Evolutionary conservation across 2,113 vertebrate genomes (phyloP).

Genomic region (Cebus imitator): DNA sequence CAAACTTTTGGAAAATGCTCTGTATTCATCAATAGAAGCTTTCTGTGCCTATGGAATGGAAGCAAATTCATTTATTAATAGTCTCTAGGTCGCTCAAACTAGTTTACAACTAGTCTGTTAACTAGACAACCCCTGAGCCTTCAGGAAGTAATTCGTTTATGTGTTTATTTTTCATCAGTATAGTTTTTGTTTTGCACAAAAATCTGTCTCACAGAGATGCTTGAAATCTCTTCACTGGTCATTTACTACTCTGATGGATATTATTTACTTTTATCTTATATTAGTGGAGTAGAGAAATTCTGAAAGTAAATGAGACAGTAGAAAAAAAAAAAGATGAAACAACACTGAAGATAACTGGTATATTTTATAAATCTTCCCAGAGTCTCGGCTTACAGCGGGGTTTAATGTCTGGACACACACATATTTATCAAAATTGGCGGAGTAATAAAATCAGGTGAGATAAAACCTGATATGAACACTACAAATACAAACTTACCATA

Average conservation of each 20-base stretch:
- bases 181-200: background rate
- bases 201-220: background rate
- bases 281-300: background rate
- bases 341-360: background rate
- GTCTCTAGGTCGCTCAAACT: background rate
- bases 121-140: background rate
- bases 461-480: background rate
- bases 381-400: background rate
- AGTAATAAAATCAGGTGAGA: background rate
- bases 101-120: conserved; percentile 14
- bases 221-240: background rate
- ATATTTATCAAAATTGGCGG: background rate
- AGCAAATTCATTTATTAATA: background rate
- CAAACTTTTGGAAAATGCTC: background rate
- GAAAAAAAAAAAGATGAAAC: background rate
- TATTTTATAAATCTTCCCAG: background rate
- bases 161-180: conserved; percentile 12
- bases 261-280: background rate
- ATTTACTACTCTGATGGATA: background rate
- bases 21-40: background rate
- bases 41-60: background rate
- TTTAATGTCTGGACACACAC: background rate
- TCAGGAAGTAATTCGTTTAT: conserved; percentile 8
- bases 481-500: background rate
- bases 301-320: background rate